A percentile compares a stretch with the other conserved stretches of the same genome.
Evolutionary conservation across 2,888 invertebrate species (phyloP).

Genomic region (Drosophila meridionalis): DNA sequence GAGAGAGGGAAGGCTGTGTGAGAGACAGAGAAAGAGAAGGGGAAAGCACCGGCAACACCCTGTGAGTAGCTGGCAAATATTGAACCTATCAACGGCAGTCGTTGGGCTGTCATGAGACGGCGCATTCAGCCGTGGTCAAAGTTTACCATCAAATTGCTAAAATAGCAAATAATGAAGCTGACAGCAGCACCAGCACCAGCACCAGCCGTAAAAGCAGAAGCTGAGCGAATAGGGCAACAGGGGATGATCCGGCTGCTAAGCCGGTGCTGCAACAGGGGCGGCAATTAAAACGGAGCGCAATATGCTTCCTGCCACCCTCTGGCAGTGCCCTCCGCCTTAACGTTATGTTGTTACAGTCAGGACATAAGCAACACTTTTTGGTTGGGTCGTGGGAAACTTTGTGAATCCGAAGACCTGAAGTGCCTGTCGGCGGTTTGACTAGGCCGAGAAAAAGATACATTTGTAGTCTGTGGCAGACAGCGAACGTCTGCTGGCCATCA

Average conservation of each 20-base stretch:
- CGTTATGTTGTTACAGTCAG: conserved; percentile 65
- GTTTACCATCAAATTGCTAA: conserved; percentile 80
- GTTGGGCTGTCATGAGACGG: conserved; percentile 42
- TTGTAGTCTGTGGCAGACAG: conserved; percentile 71
- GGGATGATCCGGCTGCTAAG: conserved; percentile 80
- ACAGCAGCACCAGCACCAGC: conserved; percentile 45
- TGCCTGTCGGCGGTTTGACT: conserved; percentile 74
- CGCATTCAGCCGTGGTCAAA: conserved; percentile 66
- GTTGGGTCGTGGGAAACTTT: conserved; percentile 72
- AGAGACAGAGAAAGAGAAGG: neutral
- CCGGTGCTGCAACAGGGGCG: conserved; percentile 63
- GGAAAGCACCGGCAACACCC: conserved; percentile 18
- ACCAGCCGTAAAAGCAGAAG: neutral
- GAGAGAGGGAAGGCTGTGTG: neutral
- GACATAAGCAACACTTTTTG: conserved; percentile 81
- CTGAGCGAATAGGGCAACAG: conserved; percentile 22
- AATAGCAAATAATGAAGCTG: conserved; percentile 81
- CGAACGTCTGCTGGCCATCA: conserved; percentile 79
- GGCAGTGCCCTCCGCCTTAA: neutral
- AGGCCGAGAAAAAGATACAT: conserved; percentile 66
- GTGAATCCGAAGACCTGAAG: conserved; percentile 47
- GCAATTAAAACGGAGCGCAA: conserved; percentile 75
- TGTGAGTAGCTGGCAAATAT: conserved; percentile 53
- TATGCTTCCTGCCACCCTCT: conserved; percentile 17
- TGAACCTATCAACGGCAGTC: conserved; percentile 53